Evolutionary conservation across 2,888 invertebrate genomes (phyloP).

Genomic region (Ceratothoa steindachneri): DNA sequence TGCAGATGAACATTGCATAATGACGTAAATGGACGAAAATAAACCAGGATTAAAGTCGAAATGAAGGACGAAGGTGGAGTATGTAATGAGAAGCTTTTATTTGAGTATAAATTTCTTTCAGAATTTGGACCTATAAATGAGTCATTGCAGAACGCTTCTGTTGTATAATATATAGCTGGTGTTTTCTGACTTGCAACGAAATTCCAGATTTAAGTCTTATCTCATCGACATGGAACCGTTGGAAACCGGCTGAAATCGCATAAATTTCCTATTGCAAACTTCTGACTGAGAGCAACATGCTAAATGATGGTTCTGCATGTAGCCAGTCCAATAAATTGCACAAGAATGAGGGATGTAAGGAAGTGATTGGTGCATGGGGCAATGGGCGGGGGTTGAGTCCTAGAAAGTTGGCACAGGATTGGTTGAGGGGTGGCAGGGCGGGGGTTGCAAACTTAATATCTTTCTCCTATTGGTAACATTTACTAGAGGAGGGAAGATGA

Average conservation of each 20-base stretch:
- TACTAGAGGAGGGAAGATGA: background rate
- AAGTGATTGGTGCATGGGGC: background rate
- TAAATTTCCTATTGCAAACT: slow-evolving; percentile 8
- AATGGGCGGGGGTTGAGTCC: background rate
- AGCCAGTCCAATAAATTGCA: slow-evolving; percentile 4
- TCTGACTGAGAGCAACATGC: slow-evolving; percentile 8
- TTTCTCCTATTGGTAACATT: background rate
- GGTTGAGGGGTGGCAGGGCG: background rate
- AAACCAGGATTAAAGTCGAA: too few species aligned
- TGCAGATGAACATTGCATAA: too few species aligned
- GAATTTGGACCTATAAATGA: background rate
- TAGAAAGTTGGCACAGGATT: background rate
- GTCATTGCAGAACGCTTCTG: slow-evolving; percentile 2
- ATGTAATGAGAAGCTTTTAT: slow-evolving; percentile 11
- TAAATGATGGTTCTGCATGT: slow-evolving; percentile 4
- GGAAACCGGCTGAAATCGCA: slow-evolving; percentile 5
- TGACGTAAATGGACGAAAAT: too few species aligned
- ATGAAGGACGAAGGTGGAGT: background rate
- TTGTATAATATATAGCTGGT: background rate
- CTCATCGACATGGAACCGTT: background rate
- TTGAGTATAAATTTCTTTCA: background rate
- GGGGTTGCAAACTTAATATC: background rate
- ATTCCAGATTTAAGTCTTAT: slow-evolving; percentile 6
- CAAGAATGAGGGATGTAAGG: background rate
- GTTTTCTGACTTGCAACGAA: slow-evolving; percentile 6